These are phyloP conservation scores for Hypomesus transpacificus DNA, from an alignment of 2,113 vertebrate genomes.

Conservation along the genomic window DNA sequence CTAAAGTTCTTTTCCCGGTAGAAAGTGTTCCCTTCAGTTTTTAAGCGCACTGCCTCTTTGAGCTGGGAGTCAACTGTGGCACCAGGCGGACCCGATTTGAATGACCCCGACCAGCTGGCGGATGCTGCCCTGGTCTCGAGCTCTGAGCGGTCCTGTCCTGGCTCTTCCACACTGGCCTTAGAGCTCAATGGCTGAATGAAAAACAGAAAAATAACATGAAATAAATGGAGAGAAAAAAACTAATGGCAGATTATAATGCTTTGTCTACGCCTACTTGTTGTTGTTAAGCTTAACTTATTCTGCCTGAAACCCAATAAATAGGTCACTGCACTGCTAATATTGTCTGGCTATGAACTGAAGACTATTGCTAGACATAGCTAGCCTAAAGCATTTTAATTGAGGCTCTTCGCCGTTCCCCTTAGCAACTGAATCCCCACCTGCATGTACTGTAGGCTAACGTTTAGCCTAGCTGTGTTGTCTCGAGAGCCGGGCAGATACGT, in stretches of 20 bases:
- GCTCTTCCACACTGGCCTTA: slow-evolving; percentile 10
- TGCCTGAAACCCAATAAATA: too few species aligned
- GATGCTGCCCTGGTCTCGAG: slow-evolving; percentile 20
- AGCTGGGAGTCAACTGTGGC: slow-evolving; percentile 61
- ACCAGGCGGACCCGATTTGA: background rate
- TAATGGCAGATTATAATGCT: background rate
- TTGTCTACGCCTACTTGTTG: too few species aligned
- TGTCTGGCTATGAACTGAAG: too few species aligned
- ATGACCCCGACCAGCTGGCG: slow-evolving; percentile 22
- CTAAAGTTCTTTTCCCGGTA: slow-evolving; percentile 80
- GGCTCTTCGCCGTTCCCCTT: too few species aligned
- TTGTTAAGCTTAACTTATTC: too few species aligned
- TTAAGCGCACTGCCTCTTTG: slow-evolving; percentile 73
- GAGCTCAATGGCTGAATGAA: slow-evolving; percentile 6
- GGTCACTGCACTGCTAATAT: too few species aligned
- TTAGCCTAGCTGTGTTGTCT: too few species aligned
- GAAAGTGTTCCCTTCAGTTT: slow-evolving; percentile 79
- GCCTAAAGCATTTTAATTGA: too few species aligned
- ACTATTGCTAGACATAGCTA: too few species aligned
- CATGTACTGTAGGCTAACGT: too few species aligned
- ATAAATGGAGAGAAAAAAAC: background rate
- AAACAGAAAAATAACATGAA: background rate
- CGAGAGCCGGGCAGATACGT: too few species aligned
- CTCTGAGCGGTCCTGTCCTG: slow-evolving; percentile 19
- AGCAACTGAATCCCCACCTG: too few species aligned